These are phyloP conservation scores for Cydia fagiglandana DNA, from an alignment of 1,140 invertebrate genomes.

Conservation along the genomic window DNA sequence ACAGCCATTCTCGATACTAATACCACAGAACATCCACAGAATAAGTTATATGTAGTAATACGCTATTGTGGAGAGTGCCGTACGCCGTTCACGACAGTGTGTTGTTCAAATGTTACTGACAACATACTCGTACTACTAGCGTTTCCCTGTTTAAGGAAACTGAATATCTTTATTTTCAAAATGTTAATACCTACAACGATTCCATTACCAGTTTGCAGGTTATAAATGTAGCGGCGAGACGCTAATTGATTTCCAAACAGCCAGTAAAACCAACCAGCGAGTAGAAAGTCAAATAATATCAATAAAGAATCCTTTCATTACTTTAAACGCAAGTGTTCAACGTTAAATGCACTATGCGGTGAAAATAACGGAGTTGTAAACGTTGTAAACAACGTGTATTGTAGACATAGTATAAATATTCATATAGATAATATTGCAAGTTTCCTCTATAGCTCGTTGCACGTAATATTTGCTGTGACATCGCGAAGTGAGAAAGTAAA, in stretches of 20 bases:
- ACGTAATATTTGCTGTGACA: conserved; percentile 54
- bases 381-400: background rate
- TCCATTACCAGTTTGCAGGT: conserved; percentile 6
- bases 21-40: too few species aligned
- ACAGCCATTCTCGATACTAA: too few species aligned
- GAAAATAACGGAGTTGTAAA: background rate
- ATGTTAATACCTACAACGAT: background rate
- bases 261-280: conserved; percentile 7
- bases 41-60: too few species aligned
- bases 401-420: background rate
- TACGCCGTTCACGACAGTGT: too few species aligned
- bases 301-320: conserved; percentile 9
- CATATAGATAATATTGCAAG: conserved; percentile 18
- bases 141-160: too few species aligned
- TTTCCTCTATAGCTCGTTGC: conserved; percentile 33
- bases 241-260: conserved; percentile 29
- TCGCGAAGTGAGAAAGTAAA: conserved; percentile 53
- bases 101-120: too few species aligned
- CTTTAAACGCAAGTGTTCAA: background rate
- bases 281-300: conserved; percentile 32
- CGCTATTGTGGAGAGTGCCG: too few species aligned
- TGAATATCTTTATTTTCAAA: background rate
- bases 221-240: conserved; percentile 19
- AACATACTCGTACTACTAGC: too few species aligned
- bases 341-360: background rate